These are phyloP conservation scores for Drosophila mauritiana DNA, from an alignment of 1,140 invertebrate species.

Conservation along the genomic window DNA sequence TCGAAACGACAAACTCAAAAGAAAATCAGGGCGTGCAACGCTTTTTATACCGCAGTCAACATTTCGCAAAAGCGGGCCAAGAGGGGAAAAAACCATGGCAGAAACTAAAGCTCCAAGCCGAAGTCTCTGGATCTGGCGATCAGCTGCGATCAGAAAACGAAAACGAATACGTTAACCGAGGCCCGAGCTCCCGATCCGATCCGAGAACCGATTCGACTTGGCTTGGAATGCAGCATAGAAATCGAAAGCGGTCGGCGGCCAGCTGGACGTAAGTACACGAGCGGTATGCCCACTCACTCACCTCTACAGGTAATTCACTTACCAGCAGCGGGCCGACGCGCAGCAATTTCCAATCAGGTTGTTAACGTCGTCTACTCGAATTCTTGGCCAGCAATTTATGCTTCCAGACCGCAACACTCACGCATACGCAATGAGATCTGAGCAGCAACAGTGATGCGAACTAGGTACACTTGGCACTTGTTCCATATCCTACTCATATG, in stretches of 20 bases:
- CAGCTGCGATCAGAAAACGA: constrained; percentile 62
- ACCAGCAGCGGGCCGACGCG: neutral
- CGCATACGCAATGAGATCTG: constrained; percentile 69
- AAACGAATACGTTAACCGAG: constrained; percentile 45
- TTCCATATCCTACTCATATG: neutral
- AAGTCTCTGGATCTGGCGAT: constrained; percentile 64
- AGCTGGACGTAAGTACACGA: constrained; percentile 26
- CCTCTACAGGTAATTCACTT: constrained; percentile 10
- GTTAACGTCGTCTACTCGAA: constrained; percentile 53
- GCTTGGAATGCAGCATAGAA: constrained; percentile 77
- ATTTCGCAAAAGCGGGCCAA: constrained; percentile 57
- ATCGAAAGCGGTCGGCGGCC: constrained; percentile 50
- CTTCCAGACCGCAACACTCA: constrained; percentile 47
- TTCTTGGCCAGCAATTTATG: constrained; percentile 73
- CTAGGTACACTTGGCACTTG: neutral
- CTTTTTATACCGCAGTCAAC: constrained; percentile 81
- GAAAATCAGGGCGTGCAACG: constrained; percentile 84
- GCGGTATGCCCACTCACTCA: constrained; percentile 5
- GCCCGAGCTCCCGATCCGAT: constrained; percentile 28
- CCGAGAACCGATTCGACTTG: constrained; percentile 54
- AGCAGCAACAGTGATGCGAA: constrained; percentile 13
- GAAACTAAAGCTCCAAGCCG: constrained; percentile 53
- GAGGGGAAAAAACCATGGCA: constrained; percentile 25
- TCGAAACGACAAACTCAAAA: constrained; percentile 84
- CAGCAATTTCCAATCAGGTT: constrained; percentile 63